Base-by-base conservation (phyloP, 2,113 vertebrate genomes). In the Tenebrosternarchus preto region DNA sequence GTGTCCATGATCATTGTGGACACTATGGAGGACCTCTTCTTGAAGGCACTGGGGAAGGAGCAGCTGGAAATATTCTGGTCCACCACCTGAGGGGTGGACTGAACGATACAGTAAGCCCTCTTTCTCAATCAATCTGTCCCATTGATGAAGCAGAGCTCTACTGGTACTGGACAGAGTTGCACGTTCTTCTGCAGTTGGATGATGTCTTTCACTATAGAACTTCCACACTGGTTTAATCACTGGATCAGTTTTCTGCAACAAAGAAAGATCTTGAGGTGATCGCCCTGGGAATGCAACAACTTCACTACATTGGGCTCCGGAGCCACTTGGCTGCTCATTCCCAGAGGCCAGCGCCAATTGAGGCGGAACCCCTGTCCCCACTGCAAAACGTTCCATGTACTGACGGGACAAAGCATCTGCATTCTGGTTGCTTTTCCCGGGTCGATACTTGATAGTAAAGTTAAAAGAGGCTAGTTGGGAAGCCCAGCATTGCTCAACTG, bases 331-430 rank as follows among this genome's bases (percentile, higher is more conserved):
- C 7, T 8, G 50, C 8, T 69, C 66, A 8, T 20, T 36, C 64
- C 12, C 64, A 12, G 19, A 31, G 15, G 5, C 24, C 63, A 16
- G 22, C 4, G 5, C 24, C 69, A 0, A 22, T 12, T 25, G 24
- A 17, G 70, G 25, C 0, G 50, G 70, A 55, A 73, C 19, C 0
- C 8, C 24, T 31, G 70, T 73, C 9, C 70, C 70, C 5, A 56
- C 5, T 1, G 25, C 27, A 12, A 73, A 55, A 25, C 9, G 22
- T 25, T 73, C 69, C 46, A 73, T 3, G 17, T 55, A 73, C 17
- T 73, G 70, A 22, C 80, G 1, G 0, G 73, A 82, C 43, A 81
- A 39, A 3, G 25, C 73, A 69, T 81, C 73, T 17, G 61, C 73
- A 81, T 76, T 81, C 5, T 29, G 29, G 53, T 82, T 76, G 15